phyloP scores from a whole-genome alignment of 1,140 invertebrate genomes.

The Luehdorfia chinensis region DNA sequence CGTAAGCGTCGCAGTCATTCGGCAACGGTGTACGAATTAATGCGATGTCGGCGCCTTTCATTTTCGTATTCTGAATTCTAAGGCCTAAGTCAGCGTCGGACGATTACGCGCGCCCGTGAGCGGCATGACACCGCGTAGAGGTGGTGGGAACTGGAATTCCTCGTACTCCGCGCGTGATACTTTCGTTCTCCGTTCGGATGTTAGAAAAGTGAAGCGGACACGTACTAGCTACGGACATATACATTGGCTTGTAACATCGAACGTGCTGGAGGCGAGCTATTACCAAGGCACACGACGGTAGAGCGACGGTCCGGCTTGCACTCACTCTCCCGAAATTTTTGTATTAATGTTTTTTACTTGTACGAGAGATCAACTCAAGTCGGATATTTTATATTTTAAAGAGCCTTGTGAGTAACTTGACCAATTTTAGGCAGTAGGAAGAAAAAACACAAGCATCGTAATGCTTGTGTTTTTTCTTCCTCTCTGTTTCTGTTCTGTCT shows the following conservation, averaged over 20 bases:
- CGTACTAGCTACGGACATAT: conserved; percentile 60
- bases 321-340: too few species aligned
- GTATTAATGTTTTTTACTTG: too few species aligned
- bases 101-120: conserved; percentile 59
- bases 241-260: conserved; percentile 27
- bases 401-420: too few species aligned
- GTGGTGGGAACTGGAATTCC: conserved; percentile 50
- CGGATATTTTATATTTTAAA: too few species aligned
- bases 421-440: too few species aligned
- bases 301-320: too few species aligned
- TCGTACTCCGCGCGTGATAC: conserved; percentile 43
- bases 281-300: too few species aligned
- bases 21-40: conserved; percentile 47
- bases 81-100: conserved; percentile 30
- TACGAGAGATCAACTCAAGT: too few species aligned
- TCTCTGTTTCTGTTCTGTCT: too few species aligned
- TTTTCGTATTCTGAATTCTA: conserved; percentile 47
- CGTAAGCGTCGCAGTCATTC: conserved; percentile 50
- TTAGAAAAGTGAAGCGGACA: conserved; percentile 43
- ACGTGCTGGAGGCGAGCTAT: background rate
- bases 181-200: conserved; percentile 19
- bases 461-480: too few species aligned
- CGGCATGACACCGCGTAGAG: too few species aligned
- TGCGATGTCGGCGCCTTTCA: conserved; percentile 46
- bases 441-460: too few species aligned